Conservation (phyloP, 2,888 invertebrate species). For the Ormyrus labotus region DNA sequence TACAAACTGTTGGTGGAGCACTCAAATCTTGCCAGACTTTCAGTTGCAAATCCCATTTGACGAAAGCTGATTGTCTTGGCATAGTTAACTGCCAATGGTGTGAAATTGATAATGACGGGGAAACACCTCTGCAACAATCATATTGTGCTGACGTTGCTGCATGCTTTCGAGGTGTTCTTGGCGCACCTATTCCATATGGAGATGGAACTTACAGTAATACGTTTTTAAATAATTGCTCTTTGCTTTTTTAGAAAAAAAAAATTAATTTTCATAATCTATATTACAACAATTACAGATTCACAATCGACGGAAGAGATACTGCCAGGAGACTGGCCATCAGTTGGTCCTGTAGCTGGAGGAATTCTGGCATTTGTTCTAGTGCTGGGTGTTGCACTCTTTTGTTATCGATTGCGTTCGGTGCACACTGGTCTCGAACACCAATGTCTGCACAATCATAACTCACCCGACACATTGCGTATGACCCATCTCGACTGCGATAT, state of each 20-base stretch:
- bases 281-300: constrained; percentile 64
- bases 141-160: constrained; percentile 89
- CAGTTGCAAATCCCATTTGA: constrained; percentile 82
- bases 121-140: constrained; percentile 82
- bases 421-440: constrained; percentile 78
- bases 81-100: constrained; percentile 96
- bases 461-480: constrained; percentile 82
- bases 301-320: constrained; percentile 71
- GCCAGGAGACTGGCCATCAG: constrained; percentile 79
- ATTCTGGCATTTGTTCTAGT: constrained; percentile 89
- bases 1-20: constrained; percentile 71
- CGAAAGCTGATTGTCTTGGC: constrained; percentile 82
- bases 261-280: not conserved
- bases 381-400: constrained; percentile 89
- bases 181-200: constrained; percentile 89
- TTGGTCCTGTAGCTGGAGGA: constrained; percentile 92
- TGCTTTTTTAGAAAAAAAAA: not conserved
- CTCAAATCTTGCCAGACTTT: constrained; percentile 83
- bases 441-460: constrained; percentile 74
- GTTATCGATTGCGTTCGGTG: constrained; percentile 82
- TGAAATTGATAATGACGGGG: constrained; percentile 86
- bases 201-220: constrained; percentile 79
- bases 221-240: constrained; percentile 25
- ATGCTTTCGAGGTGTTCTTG: constrained; percentile 92
- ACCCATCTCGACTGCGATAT: constrained; percentile 85